Percentiles rank a stretch among this genome's conserved stretches.
These are phyloP conservation scores for Oreohelix idahoensis DNA, from an alignment of 1,140 invertebrate genomes.

Conservation along the genomic window DNA sequence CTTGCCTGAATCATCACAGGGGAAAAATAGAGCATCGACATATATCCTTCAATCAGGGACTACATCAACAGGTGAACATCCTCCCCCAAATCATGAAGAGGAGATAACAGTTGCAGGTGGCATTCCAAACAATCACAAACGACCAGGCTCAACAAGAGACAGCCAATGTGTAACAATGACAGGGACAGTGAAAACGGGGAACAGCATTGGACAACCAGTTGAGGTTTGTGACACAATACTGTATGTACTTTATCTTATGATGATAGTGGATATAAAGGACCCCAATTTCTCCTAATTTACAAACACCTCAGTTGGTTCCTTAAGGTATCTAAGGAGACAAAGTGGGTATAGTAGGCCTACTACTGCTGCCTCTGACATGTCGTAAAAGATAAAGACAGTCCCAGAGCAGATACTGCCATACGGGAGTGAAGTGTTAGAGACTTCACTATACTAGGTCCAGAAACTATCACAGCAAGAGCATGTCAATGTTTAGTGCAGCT, in stretches of 20 bases:
- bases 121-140: constrained; percentile 24
- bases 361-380: too few species aligned
- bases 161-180: constrained; percentile 73
- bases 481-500: too few species aligned
- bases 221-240: constrained; percentile 70
- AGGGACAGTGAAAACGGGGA: constrained; percentile 82
- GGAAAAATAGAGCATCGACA: neutral
- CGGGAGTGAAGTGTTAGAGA: too few species aligned
- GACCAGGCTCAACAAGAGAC: constrained; percentile 31
- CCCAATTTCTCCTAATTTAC: too few species aligned
- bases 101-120: neutral
- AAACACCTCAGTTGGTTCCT: too few species aligned
- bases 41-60: neutral
- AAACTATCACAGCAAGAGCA: too few species aligned
- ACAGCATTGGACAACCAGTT: constrained; percentile 82
- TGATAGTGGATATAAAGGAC: too few species aligned
- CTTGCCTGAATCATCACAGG: neutral
- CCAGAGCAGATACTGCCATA: too few species aligned
- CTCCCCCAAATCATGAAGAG: neutral
- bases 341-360: too few species aligned
- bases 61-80: neutral
- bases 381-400: too few species aligned
- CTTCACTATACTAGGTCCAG: too few species aligned
- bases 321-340: too few species aligned
- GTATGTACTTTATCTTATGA: neutral